These are phyloP conservation scores for Hybos culiciformis DNA, from an alignment of 2,888 invertebrate species.

Conservation along the genomic window DNA sequence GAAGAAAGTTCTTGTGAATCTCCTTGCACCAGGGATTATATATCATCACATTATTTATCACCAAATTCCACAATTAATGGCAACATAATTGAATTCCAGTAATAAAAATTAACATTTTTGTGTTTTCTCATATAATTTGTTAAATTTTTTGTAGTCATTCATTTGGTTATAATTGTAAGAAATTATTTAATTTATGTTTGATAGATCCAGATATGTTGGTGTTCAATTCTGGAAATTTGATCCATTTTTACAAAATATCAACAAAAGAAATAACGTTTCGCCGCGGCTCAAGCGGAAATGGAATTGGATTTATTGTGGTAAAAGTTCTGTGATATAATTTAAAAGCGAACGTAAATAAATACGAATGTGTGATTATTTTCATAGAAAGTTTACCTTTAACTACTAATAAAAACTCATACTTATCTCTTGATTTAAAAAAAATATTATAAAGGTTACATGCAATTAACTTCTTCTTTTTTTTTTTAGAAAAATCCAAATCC, in stretches of 20 bases:
- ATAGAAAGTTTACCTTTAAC: too few relatives aligned
- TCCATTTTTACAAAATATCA: constrained; percentile 60
- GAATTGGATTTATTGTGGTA: constrained; percentile 69
- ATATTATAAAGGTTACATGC: not conserved
- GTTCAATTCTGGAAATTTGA: constrained; percentile 68
- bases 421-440: not conserved
- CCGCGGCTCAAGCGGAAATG: constrained; percentile 60
- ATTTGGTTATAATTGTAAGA: constrained; percentile 73
- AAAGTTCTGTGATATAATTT: too few relatives aligned
- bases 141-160: constrained; percentile 48
- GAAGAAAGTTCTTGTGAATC: not conserved
- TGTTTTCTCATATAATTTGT: not conserved
- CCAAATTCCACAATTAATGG: not conserved
- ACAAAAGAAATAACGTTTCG: constrained; percentile 53
- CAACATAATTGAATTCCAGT: constrained; percentile 8
- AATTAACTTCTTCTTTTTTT: not conserved
- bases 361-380: too few relatives aligned
- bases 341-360: too few relatives aligned
- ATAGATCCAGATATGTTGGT: constrained; percentile 59
- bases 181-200: constrained; percentile 64
- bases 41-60: constrained; percentile 3
- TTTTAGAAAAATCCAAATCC: constrained; percentile 49
- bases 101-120: not conserved
- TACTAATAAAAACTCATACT: too few relatives aligned
- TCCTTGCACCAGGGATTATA: not conserved